A percentile compares a stretch with the other conserved stretches of the same genome.
Evolutionary conservation across 2,888 invertebrate species (phyloP).

Genomic region (Pristionchus exspectatus): DNA sequence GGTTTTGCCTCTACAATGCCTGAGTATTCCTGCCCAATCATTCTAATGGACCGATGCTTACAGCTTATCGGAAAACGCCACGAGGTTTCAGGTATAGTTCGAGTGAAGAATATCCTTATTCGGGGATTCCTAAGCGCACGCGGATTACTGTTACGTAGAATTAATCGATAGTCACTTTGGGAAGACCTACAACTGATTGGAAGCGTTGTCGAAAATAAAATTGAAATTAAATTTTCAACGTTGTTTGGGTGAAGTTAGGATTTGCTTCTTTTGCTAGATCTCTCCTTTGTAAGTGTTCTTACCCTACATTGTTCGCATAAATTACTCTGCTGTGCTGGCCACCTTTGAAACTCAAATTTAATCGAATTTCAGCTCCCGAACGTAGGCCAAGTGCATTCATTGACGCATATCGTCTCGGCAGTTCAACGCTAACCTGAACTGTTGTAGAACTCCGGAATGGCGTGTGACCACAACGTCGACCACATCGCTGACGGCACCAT

Average conservation of each 20-base stretch:
- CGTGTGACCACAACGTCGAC: constrained; percentile 19
- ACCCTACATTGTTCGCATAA: no score
- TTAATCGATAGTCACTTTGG: neutral
- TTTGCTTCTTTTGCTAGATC: neutral
- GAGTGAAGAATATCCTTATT: neutral
- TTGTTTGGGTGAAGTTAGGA: neutral
- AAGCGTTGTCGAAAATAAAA: neutral
- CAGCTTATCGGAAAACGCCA: neutral
- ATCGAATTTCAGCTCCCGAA: no score
- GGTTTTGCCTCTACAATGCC: neutral
- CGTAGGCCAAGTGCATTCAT: no score
- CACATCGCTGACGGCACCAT: constrained; percentile 26
- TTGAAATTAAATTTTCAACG: neutral
- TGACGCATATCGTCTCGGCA: no score
- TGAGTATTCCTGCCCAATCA: neutral
- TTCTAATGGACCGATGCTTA: neutral
- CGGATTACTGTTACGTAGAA: neutral
- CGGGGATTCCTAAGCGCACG: neutral
- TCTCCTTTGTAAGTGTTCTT: no score
- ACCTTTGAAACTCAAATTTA: no score
- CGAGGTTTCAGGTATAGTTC: constrained; percentile 11
- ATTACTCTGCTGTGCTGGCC: no score
- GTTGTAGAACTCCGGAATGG: constrained; percentile 42
- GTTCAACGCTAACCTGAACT: no score
- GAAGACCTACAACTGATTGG: neutral